Conservation (phyloP, 1,140 invertebrate genomes). For the Drosophila mojavensis region DNA sequence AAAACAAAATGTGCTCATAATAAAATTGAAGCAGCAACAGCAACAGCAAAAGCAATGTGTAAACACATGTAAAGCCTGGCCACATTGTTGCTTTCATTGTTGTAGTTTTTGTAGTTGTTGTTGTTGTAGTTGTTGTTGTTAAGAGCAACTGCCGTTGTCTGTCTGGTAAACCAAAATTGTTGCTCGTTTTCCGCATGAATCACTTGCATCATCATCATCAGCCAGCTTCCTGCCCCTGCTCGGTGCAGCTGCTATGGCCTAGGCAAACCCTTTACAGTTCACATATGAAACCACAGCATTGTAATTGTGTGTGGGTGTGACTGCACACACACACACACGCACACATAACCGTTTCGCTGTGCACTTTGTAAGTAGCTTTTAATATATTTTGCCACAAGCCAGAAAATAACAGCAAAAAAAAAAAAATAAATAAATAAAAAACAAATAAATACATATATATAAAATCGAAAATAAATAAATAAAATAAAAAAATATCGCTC, state of each 20-base stretch:
- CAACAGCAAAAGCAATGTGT: slow-evolving; percentile 54
- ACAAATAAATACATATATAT: slow-evolving; percentile 6
- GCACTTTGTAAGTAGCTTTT: slow-evolving; percentile 82
- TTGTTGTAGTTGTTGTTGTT: slow-evolving; percentile 36
- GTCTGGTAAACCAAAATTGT: slow-evolving; percentile 81
- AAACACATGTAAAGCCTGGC: slow-evolving; percentile 71
- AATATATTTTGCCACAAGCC: slow-evolving; percentile 79
- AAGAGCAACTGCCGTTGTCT: slow-evolving; percentile 64
- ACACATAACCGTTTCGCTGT: slow-evolving; percentile 61
- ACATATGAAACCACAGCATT: slow-evolving; percentile 65
- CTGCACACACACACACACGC: slow-evolving; percentile 20
- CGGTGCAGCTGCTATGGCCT: neutral
- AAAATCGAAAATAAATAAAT: slow-evolving; percentile 24
- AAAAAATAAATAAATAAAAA: slow-evolving; percentile 36
- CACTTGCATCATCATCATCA: slow-evolving; percentile 76
- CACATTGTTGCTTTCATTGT: slow-evolving; percentile 35
- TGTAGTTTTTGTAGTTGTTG: slow-evolving; percentile 31
- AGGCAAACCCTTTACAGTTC: slow-evolving; percentile 35
- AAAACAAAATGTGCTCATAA: slow-evolving; percentile 61
- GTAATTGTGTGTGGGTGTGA: slow-evolving; percentile 50
- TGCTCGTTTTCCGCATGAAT: slow-evolving; percentile 81
- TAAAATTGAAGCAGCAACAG: slow-evolving; percentile 68
- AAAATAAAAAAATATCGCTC: slow-evolving; percentile 18
- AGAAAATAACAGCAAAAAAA: slow-evolving; percentile 38
- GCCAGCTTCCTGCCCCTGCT: slow-evolving; percentile 20